A percentile compares a stretch with the other conserved stretches of the same genome.
Conservation (phyloP, 2,888 invertebrate genomes). For the Tuta absoluta region DNA sequence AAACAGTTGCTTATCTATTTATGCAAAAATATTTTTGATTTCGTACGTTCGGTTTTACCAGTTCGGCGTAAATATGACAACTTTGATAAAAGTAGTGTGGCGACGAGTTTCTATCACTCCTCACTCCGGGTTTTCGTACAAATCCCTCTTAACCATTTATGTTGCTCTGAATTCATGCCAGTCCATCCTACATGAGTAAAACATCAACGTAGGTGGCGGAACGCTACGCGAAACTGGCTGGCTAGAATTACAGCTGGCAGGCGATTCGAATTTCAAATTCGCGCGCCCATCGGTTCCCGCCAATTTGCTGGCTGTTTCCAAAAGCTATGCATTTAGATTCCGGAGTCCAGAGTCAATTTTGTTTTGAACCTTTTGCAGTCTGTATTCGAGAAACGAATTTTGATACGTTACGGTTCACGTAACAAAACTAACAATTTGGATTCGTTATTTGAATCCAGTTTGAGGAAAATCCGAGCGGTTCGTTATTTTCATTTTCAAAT, state of each 20-base stretch:
- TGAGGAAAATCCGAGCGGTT: no score
- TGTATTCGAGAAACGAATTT: not conserved
- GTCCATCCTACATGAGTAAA: not conserved
- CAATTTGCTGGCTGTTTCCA: conserved; percentile 26
- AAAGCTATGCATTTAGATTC: conserved; percentile 29
- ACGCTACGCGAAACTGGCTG: conserved; percentile 7
- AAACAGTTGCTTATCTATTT: no score
- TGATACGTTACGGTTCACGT: not conserved
- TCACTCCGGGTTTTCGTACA: no score
- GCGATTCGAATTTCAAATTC: conserved; percentile 28
- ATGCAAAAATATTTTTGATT: no score
- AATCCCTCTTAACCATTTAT: no score
- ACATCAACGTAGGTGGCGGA: not conserved
- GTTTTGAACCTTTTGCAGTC: not conserved
- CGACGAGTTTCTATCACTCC: no score
- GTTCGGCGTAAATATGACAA: no score
- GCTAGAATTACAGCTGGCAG: conserved; percentile 9
- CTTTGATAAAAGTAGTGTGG: no score
- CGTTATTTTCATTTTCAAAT: no score
- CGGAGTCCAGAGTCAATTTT: conserved; percentile 13
- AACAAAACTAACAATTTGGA: not conserved
- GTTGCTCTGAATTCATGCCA: not conserved
- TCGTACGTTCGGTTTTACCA: no score
- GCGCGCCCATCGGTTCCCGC: conserved; percentile 15
- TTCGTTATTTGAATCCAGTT: not conserved